Evolutionary conservation across 2,888 invertebrate genomes (phyloP), one percentile per base, ranked within the genome.

Genomic region (Macaria notata): DNA sequence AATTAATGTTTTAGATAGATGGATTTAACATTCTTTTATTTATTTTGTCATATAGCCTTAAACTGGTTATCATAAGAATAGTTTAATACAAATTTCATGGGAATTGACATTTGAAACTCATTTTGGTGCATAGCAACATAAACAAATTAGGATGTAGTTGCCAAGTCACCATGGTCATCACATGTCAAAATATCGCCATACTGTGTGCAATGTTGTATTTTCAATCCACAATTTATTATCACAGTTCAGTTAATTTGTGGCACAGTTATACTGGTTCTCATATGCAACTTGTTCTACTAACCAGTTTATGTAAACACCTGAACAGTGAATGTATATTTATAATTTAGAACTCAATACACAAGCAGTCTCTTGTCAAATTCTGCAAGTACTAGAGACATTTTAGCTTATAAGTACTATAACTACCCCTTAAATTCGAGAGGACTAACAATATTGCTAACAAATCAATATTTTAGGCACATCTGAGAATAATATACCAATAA

Each of bases 381-480:
- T 49, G 46, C 49, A 53, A 49, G n/a, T 49, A 42, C 50, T 46
- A 44, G 38, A 65, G 48, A 59, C 50, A 55, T 58, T 41, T 55
- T 61, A 49, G 47, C 31, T 52, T 59, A 60, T 19, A 56, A 42
- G 36, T 46, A 54, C 46, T 38, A 56, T 44, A 48, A 58, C 41
- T 54, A 56, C 45, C 48, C 59, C 54, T 62, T 48, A 57, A 52
- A 63, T 64, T 71, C 68, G 64, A 75, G 62, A 72, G 58, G 68
- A 75, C 66, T 74, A 79, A 76, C 72, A 80, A 78, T 79, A 84
- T 79, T 75, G 76, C 78, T 80, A 83, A 81, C 71, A 83, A 83
- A 79, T 78, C 73, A 83, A 79, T 79, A 80, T 78, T 80, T 86
- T 86, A 89, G 90, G 90, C 90, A 90, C 90, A 79, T 88, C 71